A percentile compares a stretch with the other conserved stretches of the same genome.
These are phyloP conservation scores for Calliphora vicina DNA, from an alignment of 1,140 invertebrate species.

Conservation along the genomic window DNA sequence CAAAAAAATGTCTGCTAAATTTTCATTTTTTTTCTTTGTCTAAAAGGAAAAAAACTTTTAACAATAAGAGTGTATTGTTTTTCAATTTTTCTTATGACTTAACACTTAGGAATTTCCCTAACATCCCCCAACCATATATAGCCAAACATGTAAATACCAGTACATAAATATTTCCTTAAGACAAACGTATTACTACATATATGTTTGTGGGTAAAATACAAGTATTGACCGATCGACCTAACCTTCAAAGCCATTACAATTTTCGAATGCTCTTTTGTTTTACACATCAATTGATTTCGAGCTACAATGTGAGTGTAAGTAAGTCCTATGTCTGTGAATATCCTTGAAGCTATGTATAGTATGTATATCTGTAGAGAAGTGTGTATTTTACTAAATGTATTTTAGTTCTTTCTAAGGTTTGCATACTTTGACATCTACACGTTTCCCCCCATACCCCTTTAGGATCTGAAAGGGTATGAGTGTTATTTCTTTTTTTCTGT, in stretches of 20 bases:
- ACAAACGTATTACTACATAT: not conserved
- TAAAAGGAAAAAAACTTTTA: not conserved
- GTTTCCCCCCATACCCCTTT: not conserved
- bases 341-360: not conserved
- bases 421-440: not conserved
- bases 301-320: not conserved
- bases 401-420: not conserved
- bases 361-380: not conserved
- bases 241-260: slow-evolving; percentile 23
- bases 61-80: not conserved
- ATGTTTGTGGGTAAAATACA: not conserved
- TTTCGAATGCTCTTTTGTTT: slow-evolving; percentile 10
- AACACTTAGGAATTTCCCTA: not conserved
- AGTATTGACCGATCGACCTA: not conserved
- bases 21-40: not conserved
- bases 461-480: not conserved
- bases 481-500: not conserved
- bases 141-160: no score
- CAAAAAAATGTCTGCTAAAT: not conserved
- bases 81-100: not conserved
- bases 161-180: not conserved
- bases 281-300: slow-evolving; percentile 5
- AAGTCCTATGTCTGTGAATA: not conserved
- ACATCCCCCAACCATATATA: no score
- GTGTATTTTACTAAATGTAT: not conserved